Conservation (phyloP, 2,888 invertebrate genomes). For the Ophion ventricosus region DNA sequence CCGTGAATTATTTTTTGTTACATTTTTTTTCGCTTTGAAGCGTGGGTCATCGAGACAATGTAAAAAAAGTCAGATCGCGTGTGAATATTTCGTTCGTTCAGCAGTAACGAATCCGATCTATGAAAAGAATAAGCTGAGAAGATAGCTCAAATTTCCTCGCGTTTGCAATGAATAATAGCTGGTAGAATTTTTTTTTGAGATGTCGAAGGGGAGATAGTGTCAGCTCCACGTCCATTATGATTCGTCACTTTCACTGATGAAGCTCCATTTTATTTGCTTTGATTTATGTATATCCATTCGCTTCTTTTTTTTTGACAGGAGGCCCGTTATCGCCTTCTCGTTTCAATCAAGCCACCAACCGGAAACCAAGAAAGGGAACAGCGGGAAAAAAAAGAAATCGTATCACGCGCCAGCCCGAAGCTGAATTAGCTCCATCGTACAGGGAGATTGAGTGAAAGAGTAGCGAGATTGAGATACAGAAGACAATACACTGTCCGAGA, state of each 20-base stretch:
- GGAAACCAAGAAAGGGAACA: constrained; percentile 62
- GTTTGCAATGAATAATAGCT: constrained; percentile 19
- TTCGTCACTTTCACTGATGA: constrained; percentile 66
- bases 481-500: constrained; percentile 31
- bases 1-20: constrained; percentile 43
- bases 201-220: constrained; percentile 5
- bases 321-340: constrained; percentile 32
- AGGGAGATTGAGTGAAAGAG: background rate
- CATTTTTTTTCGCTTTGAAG: background rate
- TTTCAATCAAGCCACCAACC: constrained; percentile 37
- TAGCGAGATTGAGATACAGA: background rate
- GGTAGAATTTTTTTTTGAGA: background rate
- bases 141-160: constrained; percentile 25
- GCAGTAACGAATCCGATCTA: constrained; percentile 23
- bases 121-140: constrained; percentile 22
- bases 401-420: constrained; percentile 56
- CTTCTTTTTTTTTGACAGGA: constrained; percentile 8
- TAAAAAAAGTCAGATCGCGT: constrained; percentile 47
- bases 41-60: constrained; percentile 28
- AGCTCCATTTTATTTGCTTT: constrained; percentile 28
- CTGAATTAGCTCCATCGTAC: constrained; percentile 33
- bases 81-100: constrained; percentile 41
- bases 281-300: constrained; percentile 6
- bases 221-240: constrained; percentile 46
- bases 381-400: constrained; percentile 61